Evolutionary conservation across 2,113 vertebrate genomes (phyloP).

Genomic region (Enhydra lutris): DNA sequence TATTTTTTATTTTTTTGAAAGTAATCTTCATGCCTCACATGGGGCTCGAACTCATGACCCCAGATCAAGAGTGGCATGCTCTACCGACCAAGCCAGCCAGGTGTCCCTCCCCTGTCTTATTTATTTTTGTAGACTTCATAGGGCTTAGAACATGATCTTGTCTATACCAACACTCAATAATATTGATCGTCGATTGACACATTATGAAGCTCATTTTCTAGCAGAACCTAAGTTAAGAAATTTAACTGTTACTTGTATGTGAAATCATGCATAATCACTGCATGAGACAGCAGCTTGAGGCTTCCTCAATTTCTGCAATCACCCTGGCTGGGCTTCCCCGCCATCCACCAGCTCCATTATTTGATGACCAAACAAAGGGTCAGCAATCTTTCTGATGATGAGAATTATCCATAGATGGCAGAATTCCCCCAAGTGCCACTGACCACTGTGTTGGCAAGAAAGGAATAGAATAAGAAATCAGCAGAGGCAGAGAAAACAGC

Average conservation of each 20-base stretch:
- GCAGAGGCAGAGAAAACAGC: not conserved
- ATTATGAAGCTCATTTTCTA: not conserved
- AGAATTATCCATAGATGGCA: not conserved
- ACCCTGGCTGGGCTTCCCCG: fast-evolving
- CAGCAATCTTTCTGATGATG: not conserved
- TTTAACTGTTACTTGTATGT: not conserved
- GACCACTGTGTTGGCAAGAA: not conserved
- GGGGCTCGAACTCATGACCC: not conserved
- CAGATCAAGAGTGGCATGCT: not conserved
- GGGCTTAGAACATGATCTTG: not conserved
- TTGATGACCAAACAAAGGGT: not conserved
- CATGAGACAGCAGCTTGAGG: not conserved
- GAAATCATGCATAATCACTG: not conserved
- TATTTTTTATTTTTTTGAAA: not conserved
- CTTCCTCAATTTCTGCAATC: not conserved
- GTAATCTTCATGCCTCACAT: not conserved
- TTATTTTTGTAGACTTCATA: not conserved
- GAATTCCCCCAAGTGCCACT: not conserved
- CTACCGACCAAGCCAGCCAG: not conserved
- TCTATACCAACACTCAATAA: not conserved
- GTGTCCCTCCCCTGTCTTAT: not conserved
- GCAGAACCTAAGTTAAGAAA: not conserved
- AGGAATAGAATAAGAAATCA: not conserved
- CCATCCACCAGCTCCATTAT: not conserved
- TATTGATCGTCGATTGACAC: not conserved